Evolutionary conservation across 1,140 invertebrate species (phyloP).

Genomic region (Hycleus cichorii): DNA sequence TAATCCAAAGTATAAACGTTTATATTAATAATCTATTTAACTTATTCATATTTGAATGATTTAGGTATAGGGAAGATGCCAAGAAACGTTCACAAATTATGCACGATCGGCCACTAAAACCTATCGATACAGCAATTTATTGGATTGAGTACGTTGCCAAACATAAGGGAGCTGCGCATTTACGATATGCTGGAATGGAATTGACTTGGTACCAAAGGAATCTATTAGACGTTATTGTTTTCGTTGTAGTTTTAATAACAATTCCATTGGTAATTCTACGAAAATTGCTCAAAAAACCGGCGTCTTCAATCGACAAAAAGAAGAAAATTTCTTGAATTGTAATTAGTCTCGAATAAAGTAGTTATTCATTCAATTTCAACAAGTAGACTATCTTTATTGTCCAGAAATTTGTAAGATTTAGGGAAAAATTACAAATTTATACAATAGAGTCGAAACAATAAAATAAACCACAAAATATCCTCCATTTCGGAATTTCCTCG

Average conservation of each 20-base stretch:
- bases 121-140: conserved; percentile 53
- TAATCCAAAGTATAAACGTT: conserved; percentile 28
- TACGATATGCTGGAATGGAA: conserved; percentile 51
- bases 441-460: too few relatives aligned
- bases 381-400: too few relatives aligned
- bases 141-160: conserved; percentile 60
- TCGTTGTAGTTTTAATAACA: not conserved
- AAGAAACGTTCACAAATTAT: conserved; percentile 44
- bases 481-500: too few relatives aligned
- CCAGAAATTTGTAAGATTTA: too few relatives aligned
- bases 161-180: conserved; percentile 55
- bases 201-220: conserved; percentile 44
- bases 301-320: too few relatives aligned
- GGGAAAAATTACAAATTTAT: too few relatives aligned
- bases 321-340: too few relatives aligned
- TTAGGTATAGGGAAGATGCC: conserved; percentile 31
- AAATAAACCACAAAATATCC: too few relatives aligned
- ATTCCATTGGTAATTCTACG: too few relatives aligned
- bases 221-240: conserved; percentile 34
- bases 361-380: too few relatives aligned
- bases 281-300: too few relatives aligned
- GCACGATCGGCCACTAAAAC: conserved; percentile 45
- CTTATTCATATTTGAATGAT: not conserved
- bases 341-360: too few relatives aligned
- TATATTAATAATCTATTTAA: not conserved